Evolutionary conservation across 2,797 vertebrate species (phyloP).

Genomic region (Onychomys arenicola): DNA sequence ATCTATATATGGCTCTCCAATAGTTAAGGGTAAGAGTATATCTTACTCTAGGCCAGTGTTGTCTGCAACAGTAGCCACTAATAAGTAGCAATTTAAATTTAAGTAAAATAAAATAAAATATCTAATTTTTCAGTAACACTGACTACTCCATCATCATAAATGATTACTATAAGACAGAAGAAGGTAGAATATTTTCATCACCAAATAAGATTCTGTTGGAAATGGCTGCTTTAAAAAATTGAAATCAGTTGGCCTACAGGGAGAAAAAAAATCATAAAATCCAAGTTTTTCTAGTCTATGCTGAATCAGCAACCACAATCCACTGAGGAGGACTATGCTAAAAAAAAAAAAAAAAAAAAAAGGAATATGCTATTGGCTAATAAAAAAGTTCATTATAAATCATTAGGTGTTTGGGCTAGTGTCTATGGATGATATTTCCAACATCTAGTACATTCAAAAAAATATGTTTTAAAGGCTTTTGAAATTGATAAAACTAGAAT

Average conservation of each 20-base stretch:
- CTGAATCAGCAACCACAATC: neutral
- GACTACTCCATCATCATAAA: neutral
- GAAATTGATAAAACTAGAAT: constrained; percentile 16
- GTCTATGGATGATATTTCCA: neutral
- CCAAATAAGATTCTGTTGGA: neutral
- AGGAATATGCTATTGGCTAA: neutral
- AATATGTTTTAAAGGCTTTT: neutral
- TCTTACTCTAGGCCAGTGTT: neutral
- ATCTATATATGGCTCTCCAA: neutral
- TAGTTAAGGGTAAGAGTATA: neutral
- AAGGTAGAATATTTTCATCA: neutral
- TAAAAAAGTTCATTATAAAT: neutral
- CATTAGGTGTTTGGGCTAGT: neutral
- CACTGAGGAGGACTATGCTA: neutral
- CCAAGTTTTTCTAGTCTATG: neutral
- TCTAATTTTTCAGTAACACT: neutral
- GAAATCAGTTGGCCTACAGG: no score
- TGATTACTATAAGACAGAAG: neutral
- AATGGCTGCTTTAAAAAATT: neutral
- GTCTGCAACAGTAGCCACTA: neutral
- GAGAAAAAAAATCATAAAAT: neutral
- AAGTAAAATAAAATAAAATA: constrained; percentile 16
- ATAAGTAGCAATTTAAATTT: neutral
- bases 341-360: neutral
- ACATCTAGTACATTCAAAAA: neutral